Evolutionary conservation across 2,113 vertebrate species (phyloP), one percentile per base, ranked within the genome.

Genomic region (Lepidothrix coronata): DNA sequence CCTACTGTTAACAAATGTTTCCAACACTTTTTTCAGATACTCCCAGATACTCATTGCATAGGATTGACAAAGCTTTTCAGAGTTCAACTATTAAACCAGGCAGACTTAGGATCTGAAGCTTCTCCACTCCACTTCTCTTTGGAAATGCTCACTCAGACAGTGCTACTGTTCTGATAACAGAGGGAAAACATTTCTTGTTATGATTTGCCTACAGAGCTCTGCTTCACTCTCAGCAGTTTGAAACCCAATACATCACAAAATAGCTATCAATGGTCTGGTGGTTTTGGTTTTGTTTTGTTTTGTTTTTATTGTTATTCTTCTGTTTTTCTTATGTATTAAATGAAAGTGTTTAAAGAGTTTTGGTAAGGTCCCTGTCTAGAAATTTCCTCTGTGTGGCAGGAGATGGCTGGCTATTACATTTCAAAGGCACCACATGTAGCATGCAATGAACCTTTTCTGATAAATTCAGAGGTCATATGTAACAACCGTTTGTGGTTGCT

Each of bases 1-100:
- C 1, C 13, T 33, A 12, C 1, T 30, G 5, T 6, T 67, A 91
- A 27, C 16, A 89, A 84, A 8, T 0, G 0, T 62, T 89, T 63
- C 67, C 44, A 65, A 17, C 4, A 6, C 10, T 73, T 78, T 27
- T 52, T 89, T 49, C 78, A 51, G 13, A 27, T 44, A 35, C 15
- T 72, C 35, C 12, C 7, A 72, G 12, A 13, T 41, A 35, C 43
- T 76, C 19, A 54, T 46, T 75, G 31, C 24, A n/a, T 20, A 39
- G 31, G 24, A 65, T 17, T 51, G 12, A 30, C 31, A 85, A 65
- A 68, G 17, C 4, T 55, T 48, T 58, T 72, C 70, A 79, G 74
- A 63, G 15, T 51, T 85, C 31, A 83, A 11, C 2, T 28, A n/a
- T 30, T 43, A 72, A 88, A 82, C 7, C 2, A 2, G 48, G 33